Evolutionary conservation across 2,797 vertebrate species (phyloP), one percentile per base, ranked within the genome.

Genomic region (Danio tinwini): DNA sequence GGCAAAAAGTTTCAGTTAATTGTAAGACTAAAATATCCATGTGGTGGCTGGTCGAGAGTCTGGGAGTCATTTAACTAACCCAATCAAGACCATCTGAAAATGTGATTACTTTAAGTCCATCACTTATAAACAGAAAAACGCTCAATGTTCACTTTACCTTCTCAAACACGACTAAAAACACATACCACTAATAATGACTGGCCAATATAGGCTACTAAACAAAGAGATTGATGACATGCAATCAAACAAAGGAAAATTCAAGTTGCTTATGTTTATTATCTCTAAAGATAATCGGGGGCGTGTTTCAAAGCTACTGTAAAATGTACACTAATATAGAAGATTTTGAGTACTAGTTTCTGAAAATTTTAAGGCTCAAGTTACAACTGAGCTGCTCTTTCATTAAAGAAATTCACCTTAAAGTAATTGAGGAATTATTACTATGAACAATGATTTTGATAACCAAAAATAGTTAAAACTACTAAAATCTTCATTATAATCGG

Each of bases 141-240:
- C 11, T 12, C 29, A 4, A 7, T 6, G 16, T 52, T 52, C 7
- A 39, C 29, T 58, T 16, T 39, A 69, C 29, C 4, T 40, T 40
- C 37, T 55, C 37, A 55, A 17, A n/a, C 50, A 70, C 50, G 53
- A 29, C 29, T 29, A 29, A 29, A 29, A 29, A 29, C 29, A 29
- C 29, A 29, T 29, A 29, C 29, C 3, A 29, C 29, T 37, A 16
- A 68, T 55, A 40, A n/a, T 50, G 70, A 42, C 3, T 53, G 21
- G 16, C 29, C 10, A 40, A 39, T 70, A 40, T 7, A 70, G 10
- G 10, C 50, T 17, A 40, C 50, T 17, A 69, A 6, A 40, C 67
- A 53, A 69, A 53, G 49, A 53, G 67, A 70, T 70, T 70, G 50
- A 55, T 55, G 68, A 53, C 68, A 70, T 55, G 68, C 68, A 55